Percentiles rank a stretch among this genome's conserved stretches.
Evolutionary conservation across 2,797 vertebrate species (phyloP).

Genomic region (Gastrophryne carolinensis): DNA sequence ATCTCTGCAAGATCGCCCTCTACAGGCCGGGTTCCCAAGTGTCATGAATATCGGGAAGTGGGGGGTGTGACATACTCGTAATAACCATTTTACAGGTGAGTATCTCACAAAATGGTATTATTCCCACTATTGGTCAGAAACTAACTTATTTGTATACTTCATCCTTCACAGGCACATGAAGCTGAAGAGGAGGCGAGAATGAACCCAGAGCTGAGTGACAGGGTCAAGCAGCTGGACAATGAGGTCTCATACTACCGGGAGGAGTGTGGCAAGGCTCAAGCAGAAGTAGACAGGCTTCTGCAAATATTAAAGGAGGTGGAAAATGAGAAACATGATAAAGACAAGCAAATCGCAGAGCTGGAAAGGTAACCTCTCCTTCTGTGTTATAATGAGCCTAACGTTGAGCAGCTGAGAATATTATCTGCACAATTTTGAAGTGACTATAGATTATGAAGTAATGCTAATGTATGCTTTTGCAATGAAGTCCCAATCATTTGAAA

Average conservation of each 20-base stretch:
- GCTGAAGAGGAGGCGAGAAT: slow-evolving; percentile 79
- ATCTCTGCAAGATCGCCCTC: too few species aligned
- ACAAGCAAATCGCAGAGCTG: slow-evolving; percentile 88
- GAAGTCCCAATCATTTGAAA: too few species aligned
- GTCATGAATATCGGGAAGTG: too few species aligned
- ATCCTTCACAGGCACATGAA: slow-evolving; percentile 78
- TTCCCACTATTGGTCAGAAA: background rate
- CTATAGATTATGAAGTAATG: too few species aligned
- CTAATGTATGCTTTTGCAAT: too few species aligned
- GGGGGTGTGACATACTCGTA: too few species aligned
- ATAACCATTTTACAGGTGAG: too few species aligned
- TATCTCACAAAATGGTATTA: too few species aligned
- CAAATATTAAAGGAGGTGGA: slow-evolving; percentile 88
- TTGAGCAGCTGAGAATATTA: too few species aligned
- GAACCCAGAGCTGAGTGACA: slow-evolving; percentile 86
- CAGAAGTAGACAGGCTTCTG: slow-evolving; percentile 88
- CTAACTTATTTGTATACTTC: background rate
- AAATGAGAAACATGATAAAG: slow-evolving; percentile 86
- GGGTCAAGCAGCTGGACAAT: slow-evolving; percentile 87
- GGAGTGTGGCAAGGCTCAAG: slow-evolving; percentile 86
- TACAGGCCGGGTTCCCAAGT: too few species aligned
- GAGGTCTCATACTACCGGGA: slow-evolving; percentile 88
- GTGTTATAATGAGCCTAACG: too few species aligned
- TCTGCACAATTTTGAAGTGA: too few species aligned
- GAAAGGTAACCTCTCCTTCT: slow-evolving; percentile 77